Conservation (phyloP, 1,140 invertebrate species). For the Zaprionus tsacasi region DNA sequence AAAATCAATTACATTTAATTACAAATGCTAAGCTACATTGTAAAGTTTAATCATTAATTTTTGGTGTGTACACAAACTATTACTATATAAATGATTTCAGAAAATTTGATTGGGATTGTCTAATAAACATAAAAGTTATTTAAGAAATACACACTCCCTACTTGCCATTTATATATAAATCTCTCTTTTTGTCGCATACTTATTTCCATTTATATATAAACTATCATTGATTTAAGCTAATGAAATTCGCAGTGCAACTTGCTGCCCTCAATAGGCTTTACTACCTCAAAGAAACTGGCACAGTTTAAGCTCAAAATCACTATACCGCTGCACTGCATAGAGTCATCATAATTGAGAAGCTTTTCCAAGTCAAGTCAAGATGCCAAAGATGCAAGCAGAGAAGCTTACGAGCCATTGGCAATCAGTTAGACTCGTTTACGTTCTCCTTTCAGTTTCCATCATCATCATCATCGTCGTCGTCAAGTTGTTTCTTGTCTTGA, state of each 20-base stretch:
- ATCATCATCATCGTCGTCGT: constrained; percentile 5
- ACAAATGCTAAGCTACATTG: no score
- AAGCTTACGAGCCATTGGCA: neutral
- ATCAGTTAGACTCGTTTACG: constrained; percentile 24
- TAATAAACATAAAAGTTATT: no score
- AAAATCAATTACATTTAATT: no score
- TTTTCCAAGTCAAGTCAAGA: constrained; percentile 11
- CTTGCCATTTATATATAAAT: no score
- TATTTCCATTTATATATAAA: neutral
- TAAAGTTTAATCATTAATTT: no score
- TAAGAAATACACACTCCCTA: no score
- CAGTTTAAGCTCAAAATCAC: neutral
- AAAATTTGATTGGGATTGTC: no score
- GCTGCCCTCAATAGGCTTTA: neutral
- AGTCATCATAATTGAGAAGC: constrained; percentile 20
- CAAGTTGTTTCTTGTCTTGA: neutral
- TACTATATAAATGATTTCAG: no score
- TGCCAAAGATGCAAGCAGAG: constrained; percentile 4
- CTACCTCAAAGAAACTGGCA: neutral
- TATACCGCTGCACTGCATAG: neutral
- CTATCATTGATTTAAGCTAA: neutral
- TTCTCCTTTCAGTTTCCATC: constrained; percentile 22
- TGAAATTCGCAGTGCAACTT: neutral
- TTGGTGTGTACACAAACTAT: no score
- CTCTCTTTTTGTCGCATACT: neutral